phyloP scores from a whole-genome alignment of 2,113 vertebrate genomes.

The Engystomops pustulosus region DNA sequence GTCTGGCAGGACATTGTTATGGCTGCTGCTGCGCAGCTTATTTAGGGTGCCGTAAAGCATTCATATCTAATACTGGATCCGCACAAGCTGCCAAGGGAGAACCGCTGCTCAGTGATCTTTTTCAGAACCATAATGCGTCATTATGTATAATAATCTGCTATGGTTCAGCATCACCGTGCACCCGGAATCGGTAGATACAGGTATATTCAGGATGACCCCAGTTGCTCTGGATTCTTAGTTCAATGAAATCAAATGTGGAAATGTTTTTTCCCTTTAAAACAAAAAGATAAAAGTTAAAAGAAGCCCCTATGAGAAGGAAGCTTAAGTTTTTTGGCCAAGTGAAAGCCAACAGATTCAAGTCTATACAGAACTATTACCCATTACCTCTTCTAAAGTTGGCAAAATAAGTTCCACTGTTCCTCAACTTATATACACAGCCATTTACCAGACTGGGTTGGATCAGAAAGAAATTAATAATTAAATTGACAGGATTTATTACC shows the following conservation, averaged over 20 bases:
- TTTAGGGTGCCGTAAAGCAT: not conserved
- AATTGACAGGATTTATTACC: too few relatives aligned
- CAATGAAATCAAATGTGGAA: slow-evolving; percentile 73
- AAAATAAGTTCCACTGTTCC: too few relatives aligned
- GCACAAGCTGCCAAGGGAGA: not conserved
- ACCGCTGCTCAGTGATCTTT: not conserved
- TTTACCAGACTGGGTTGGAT: too few relatives aligned
- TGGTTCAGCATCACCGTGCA: slow-evolving; percentile 78
- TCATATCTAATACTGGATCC: not conserved
- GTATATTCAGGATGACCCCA: slow-evolving; percentile 96
- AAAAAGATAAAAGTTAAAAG: not conserved
- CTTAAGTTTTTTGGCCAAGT: too few relatives aligned
- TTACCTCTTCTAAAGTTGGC: too few relatives aligned
- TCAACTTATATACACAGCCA: too few relatives aligned
- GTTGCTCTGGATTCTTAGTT: slow-evolving; percentile 87
- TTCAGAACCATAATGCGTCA: not conserved
- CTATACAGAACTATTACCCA: too few relatives aligned
- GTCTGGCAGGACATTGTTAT: not conserved
- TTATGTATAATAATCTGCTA: slow-evolving; percentile 61
- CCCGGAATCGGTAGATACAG: slow-evolving; percentile 94
- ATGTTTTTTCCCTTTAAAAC: slow-evolving; percentile 63
- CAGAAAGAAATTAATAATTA: too few relatives aligned
- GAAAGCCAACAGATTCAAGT: not conserved
- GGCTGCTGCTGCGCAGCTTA: not conserved
- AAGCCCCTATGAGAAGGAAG: too few relatives aligned